phyloP scores from a whole-genome alignment of 2,797 vertebrate genomes.

The Rhabdomys pumilio region DNA sequence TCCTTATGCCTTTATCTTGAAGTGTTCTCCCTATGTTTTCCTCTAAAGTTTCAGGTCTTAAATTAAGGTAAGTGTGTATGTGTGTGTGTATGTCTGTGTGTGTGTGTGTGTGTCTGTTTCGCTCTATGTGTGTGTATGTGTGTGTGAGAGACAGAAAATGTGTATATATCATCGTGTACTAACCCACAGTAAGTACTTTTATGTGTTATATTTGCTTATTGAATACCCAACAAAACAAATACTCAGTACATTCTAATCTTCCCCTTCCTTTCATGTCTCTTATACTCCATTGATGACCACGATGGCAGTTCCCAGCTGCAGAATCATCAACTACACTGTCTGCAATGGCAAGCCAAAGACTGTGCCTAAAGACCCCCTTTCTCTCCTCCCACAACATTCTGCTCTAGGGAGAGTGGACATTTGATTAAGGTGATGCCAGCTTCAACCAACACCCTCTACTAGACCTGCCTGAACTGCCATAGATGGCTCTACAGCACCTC shows the following conservation, averaged over 20 bases:
- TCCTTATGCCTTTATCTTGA: background rate
- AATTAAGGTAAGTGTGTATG: background rate
- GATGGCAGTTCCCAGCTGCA: background rate
- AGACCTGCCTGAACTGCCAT: background rate
- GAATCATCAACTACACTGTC: background rate
- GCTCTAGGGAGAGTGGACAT: background rate
- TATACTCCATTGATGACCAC: background rate
- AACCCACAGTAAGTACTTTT: background rate
- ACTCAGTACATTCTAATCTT: background rate
- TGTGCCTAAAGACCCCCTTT: background rate
- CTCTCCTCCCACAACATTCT: background rate
- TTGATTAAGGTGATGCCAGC: background rate
- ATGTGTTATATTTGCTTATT: background rate
- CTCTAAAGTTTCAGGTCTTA: background rate
- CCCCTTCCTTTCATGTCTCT: background rate
- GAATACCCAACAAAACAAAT: background rate
- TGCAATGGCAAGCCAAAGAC: background rate
- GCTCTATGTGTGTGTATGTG: background rate
- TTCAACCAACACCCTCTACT: background rate
- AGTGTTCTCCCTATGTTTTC: background rate
- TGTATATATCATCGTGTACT: background rate
- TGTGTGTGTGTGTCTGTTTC: background rate
- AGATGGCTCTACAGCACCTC: background rate
- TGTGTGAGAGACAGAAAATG: background rate
- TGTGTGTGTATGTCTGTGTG: background rate